These are phyloP conservation scores for Rhea americana DNA, from an alignment of 2,113 vertebrate species.

Conservation along the genomic window DNA sequence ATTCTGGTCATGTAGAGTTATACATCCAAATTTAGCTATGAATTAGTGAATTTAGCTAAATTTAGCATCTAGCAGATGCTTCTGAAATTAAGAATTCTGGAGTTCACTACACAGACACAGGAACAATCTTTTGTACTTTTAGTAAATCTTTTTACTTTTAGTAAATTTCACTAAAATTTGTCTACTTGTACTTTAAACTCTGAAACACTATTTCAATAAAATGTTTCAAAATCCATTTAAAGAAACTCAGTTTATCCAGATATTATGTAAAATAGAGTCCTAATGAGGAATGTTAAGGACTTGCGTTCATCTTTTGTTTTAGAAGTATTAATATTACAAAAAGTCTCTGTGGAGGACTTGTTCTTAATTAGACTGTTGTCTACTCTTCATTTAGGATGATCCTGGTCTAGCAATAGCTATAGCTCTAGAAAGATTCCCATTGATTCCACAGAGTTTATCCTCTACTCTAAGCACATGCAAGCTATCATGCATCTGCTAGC, in stretches of 20 bases:
- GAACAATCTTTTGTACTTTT: not conserved
- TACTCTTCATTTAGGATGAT: not conserved
- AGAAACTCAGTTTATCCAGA: not conserved
- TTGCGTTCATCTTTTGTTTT: not conserved
- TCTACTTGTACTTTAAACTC: not conserved
- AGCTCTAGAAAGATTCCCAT: not conserved
- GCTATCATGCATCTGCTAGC: not conserved
- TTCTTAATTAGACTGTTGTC: not conserved
- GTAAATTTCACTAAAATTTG: not conserved
- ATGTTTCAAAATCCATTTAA: not conserved
- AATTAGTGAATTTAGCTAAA: not conserved
- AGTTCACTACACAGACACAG: not conserved
- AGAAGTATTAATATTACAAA: not conserved
- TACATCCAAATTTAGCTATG: not conserved
- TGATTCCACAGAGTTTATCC: not conserved
- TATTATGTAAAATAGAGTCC: not conserved
- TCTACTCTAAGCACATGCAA: not conserved
- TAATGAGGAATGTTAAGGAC: not conserved
- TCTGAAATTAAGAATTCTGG: not conserved
- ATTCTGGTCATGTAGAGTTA: not conserved
- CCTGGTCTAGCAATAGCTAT: not conserved
- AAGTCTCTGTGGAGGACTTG: not conserved
- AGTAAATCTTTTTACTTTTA: not conserved
- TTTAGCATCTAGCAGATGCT: not conserved
- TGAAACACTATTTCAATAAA: not conserved